A percentile compares a stretch with the other conserved stretches of the same genome.
Evolutionary conservation across 2,113 vertebrate genomes (phyloP).

Genomic region (Neogobius melanostomus): DNA sequence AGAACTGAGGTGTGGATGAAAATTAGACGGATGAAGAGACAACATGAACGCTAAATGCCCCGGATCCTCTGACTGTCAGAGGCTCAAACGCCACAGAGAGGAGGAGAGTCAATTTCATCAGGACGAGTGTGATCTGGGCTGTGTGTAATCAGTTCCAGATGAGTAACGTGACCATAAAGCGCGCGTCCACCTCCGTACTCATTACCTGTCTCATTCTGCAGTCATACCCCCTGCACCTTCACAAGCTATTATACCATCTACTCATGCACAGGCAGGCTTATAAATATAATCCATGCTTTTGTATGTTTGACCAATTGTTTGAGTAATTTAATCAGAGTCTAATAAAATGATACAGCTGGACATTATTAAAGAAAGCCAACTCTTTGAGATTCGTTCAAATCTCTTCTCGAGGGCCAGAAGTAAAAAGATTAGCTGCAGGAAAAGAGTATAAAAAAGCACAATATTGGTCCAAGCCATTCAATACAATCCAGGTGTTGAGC

Average conservation of each 20-base stretch:
- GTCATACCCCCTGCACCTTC: slow-evolving; percentile 20
- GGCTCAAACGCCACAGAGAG: slow-evolving; percentile 1
- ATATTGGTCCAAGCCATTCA: no score
- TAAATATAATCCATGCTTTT: background rate
- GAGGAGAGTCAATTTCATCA: slow-evolving; percentile 12
- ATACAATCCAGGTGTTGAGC: no score
- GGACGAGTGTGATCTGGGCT: slow-evolving; percentile 18
- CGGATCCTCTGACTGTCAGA: background rate
- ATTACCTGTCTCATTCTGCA: slow-evolving; percentile 35
- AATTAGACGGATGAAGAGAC: slow-evolving; percentile 1
- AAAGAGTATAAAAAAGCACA: no score
- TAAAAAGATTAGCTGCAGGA: no score
- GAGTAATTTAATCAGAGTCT: background rate
- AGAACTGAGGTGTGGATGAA: background rate
- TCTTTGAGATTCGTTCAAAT: no score
- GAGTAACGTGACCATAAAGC: slow-evolving; percentile 51
- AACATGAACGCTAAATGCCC: background rate
- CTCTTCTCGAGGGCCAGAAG: no score
- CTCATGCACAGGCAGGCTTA: background rate
- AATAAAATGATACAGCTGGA: background rate
- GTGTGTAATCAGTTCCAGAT: slow-evolving; percentile 67
- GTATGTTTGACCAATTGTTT: background rate
- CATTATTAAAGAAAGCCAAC: no score
- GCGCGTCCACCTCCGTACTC: slow-evolving; percentile 15
- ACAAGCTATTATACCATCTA: slow-evolving; percentile 1